These are phyloP conservation scores for Selenia dentaria DNA, from an alignment of 2,888 invertebrate species.

Conservation along the genomic window DNA sequence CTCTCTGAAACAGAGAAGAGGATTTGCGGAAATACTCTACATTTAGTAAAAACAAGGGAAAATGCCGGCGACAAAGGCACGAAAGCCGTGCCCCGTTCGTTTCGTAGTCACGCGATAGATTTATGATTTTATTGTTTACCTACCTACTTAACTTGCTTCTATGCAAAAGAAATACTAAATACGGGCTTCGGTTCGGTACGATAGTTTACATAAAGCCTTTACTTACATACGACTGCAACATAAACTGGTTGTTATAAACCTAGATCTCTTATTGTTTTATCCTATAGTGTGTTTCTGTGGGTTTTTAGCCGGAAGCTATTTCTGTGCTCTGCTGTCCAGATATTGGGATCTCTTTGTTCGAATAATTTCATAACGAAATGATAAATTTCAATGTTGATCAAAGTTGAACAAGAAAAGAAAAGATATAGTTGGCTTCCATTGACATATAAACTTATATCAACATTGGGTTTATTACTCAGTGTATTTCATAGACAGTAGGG, in stretches of 20 bases:
- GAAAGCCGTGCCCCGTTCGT: conserved; percentile 44
- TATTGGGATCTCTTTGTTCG: conserved; percentile 42
- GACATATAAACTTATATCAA: too few species aligned
- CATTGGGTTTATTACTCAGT: too few species aligned
- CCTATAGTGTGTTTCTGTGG: too few species aligned
- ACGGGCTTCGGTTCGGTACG: too few species aligned
- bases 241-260: too few species aligned
- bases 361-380: conserved; percentile 56
- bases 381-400: conserved; percentile 51
- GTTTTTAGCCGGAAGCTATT: conserved; percentile 26
- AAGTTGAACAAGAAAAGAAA: conserved; percentile 29
- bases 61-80: conserved; percentile 49
- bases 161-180: conserved; percentile 5
- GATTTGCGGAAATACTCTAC: conserved; percentile 56
- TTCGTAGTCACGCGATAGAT: conserved; percentile 67
- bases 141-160: conserved; percentile 12
- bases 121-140: conserved; percentile 51
- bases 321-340: conserved; percentile 19
- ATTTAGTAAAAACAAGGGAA: conserved; percentile 48
- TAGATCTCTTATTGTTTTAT: too few species aligned
- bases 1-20: conserved; percentile 41
- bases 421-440: neutral
- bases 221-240: too few species aligned
- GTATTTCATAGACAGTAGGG: too few species aligned
- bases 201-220: too few species aligned